Evolutionary conservation across 2,113 vertebrate genomes (phyloP).

Genomic region (Pygathrix nemaeus): DNA sequence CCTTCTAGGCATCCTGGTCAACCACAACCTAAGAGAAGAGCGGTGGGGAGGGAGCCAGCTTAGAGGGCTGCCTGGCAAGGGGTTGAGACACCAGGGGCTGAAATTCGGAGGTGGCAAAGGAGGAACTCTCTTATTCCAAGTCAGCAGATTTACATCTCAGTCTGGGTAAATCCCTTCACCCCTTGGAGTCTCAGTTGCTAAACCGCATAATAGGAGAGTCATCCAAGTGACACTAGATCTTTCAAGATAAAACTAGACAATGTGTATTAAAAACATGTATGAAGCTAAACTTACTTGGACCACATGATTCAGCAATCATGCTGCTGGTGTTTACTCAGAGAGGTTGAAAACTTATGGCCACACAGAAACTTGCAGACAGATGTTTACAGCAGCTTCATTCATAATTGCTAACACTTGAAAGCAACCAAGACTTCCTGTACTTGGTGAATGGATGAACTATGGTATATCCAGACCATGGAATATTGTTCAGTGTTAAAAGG

Average conservation of each 20-base stretch:
- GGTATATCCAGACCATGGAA: not conserved
- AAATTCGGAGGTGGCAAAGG: not conserved
- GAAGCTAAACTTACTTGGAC: not conserved
- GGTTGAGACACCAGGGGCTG: not conserved
- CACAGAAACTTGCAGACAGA: not conserved
- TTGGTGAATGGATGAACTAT: not conserved
- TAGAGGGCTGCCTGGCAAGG: not conserved
- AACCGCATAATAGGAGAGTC: not conserved
- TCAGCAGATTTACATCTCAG: not conserved
- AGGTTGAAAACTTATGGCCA: not conserved
- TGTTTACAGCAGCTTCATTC: not conserved
- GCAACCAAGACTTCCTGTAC: not conserved
- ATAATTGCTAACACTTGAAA: not conserved
- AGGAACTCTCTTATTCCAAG: not conserved
- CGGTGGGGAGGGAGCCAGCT: fast-evolving
- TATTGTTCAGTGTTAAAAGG: not conserved
- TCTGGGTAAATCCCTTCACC: not conserved
- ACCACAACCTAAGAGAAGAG: not conserved
- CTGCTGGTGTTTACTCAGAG: not conserved
- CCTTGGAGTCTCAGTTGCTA: not conserved
- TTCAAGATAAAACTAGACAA: not conserved
- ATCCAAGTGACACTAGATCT: not conserved
- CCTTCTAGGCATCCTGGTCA: not conserved
- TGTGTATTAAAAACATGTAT: not conserved
- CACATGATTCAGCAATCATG: not conserved